Conservation (phyloP, 2,113 vertebrate species). For the Aspidoscelis tigris region DNA sequence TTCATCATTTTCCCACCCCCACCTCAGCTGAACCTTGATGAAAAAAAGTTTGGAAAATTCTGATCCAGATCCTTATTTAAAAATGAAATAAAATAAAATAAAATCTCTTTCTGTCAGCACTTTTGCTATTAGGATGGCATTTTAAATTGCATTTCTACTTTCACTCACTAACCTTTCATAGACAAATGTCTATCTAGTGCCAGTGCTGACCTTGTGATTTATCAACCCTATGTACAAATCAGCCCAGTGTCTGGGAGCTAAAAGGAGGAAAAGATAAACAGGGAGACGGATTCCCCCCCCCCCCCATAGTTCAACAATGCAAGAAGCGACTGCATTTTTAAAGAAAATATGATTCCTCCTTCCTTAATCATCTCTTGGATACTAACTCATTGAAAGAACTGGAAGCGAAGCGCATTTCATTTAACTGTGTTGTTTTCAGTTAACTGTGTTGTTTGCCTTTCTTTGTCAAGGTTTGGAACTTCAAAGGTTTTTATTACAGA, state of each 20-base stretch:
- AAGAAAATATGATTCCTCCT: constrained; percentile 32
- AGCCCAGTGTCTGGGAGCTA: constrained; percentile 39
- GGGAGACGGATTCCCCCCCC: constrained; percentile 8
- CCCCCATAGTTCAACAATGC: constrained; percentile 27
- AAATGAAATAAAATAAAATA: no score
- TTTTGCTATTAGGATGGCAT: constrained; percentile 21
- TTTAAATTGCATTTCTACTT: constrained; percentile 53
- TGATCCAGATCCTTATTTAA: constrained; percentile 10
- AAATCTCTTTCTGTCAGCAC: constrained; percentile 10
- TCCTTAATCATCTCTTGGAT: background rate
- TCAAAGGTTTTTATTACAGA: constrained; percentile 25
- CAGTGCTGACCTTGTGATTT: constrained; percentile 62
- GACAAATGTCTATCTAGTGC: constrained; percentile 51
- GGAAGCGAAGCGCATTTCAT: constrained; percentile 15
- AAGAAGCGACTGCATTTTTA: constrained; percentile 5
- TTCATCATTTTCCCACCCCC: no score
- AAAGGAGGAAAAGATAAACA: constrained; percentile 50
- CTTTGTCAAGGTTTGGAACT: constrained; percentile 33
- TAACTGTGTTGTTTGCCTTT: background rate
- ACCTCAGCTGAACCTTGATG: no score
- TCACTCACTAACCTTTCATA: constrained; percentile 22
- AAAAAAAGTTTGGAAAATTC: no score
- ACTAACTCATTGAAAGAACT: constrained; percentile 8
- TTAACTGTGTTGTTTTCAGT: background rate
- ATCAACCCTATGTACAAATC: constrained; percentile 52